Evolutionary conservation across 64 coral and sea anemone species (phyloP).

Genomic region (Stylophora pistillata): DNA sequence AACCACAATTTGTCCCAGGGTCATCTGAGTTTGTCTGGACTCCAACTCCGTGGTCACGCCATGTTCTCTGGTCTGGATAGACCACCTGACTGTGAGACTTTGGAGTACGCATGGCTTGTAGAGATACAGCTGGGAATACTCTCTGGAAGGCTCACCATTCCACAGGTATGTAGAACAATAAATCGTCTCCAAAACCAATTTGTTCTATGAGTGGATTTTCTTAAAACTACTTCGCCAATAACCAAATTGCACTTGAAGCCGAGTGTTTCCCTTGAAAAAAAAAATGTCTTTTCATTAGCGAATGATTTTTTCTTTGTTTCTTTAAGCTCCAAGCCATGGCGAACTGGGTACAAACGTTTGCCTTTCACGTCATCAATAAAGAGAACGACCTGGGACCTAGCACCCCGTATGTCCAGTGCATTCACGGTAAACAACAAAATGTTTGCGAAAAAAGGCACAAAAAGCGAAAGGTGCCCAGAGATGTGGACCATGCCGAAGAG

Average conservation of each 20-base stretch:
- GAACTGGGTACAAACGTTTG: conserved; percentile 93
- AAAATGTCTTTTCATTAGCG: neutral
- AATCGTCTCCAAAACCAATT: neutral
- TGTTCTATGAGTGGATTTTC: neutral
- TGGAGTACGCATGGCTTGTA: conserved; percentile 93
- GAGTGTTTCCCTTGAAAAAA: neutral
- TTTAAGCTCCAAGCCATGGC: conserved; percentile 48
- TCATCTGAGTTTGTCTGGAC: conserved; percentile 86
- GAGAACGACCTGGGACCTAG: conserved; percentile 78
- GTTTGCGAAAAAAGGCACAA: conserved; percentile 52
- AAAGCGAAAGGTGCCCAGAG: neutral
- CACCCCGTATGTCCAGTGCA: conserved; percentile 74
- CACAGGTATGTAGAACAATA: conserved; percentile 59
- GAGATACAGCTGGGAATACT: conserved; percentile 95
- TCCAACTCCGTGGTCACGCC: conserved; percentile 95
- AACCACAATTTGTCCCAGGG: conserved; percentile 77
- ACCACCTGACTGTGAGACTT: conserved; percentile 83
- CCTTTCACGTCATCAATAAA: conserved; percentile 87
- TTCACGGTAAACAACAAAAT: conserved; percentile 83
- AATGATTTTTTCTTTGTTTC: neutral
- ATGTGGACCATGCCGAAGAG: neutral
- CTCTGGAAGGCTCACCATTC: conserved; percentile 89
- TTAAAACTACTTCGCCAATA: neutral
- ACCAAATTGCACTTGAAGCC: neutral
- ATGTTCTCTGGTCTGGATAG: conserved; percentile 88